Evolutionary conservation across 1,140 invertebrate genomes (phyloP).

Genomic region (Calycopis cecrops): DNA sequence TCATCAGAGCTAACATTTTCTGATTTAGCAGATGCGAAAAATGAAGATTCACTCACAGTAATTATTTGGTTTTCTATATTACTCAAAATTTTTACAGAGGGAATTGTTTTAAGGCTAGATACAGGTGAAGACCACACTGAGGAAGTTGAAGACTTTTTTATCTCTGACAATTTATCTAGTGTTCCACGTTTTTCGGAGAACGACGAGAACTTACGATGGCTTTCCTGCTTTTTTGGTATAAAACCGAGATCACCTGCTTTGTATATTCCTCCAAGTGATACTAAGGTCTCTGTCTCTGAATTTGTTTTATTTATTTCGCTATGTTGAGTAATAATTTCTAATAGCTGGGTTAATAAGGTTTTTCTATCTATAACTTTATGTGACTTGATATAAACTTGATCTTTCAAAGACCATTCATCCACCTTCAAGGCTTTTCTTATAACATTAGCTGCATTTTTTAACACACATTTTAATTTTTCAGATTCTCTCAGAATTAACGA

Average conservation of each 20-base stretch:
- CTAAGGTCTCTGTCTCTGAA: slow-evolving; percentile 62
- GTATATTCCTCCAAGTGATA: slow-evolving; percentile 62
- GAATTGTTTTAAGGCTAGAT: slow-evolving; percentile 52
- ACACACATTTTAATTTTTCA: slow-evolving; percentile 71
- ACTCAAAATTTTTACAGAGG: slow-evolving; percentile 53
- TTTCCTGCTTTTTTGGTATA: slow-evolving; percentile 54
- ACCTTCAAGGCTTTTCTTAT: slow-evolving; percentile 77
- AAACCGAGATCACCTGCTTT: slow-evolving; percentile 77
- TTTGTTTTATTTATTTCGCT: slow-evolving; percentile 51
- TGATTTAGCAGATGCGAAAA: slow-evolving; percentile 50
- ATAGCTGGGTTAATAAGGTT: slow-evolving; percentile 72
- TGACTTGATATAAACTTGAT: slow-evolving; percentile 46
- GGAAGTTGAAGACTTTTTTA: slow-evolving; percentile 6
- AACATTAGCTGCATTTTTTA: slow-evolving; percentile 76
- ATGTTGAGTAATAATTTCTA: slow-evolving; percentile 67
- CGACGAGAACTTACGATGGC: neutral
- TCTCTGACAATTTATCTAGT: slow-evolving; percentile 8
- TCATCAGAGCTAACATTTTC: slow-evolving; percentile 39
- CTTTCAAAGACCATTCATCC: slow-evolving; percentile 58
- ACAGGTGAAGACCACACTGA: slow-evolving; percentile 25
- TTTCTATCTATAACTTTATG: slow-evolving; percentile 74
- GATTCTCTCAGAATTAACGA: slow-evolving; percentile 73
- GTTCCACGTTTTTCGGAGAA: too few species aligned
- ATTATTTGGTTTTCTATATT: slow-evolving; percentile 12
- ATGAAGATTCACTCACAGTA: slow-evolving; percentile 45